These are phyloP conservation scores for Saxidomus purpurata DNA, from an alignment of 1,140 invertebrate species.

Conservation along the genomic window DNA sequence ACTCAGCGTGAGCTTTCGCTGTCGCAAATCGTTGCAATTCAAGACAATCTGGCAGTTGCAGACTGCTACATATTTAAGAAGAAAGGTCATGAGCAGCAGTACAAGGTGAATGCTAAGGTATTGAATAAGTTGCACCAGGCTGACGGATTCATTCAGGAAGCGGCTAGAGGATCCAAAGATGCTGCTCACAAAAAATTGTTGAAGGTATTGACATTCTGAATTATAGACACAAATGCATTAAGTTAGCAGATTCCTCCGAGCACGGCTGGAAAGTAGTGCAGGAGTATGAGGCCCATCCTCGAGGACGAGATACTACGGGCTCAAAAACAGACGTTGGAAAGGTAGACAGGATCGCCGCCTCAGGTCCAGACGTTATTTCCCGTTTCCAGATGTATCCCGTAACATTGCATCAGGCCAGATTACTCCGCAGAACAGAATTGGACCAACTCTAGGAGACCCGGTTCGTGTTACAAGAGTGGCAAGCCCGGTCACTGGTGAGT, in stretches of 20 bases:
- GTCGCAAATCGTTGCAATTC: neutral
- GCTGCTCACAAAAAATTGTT: neutral
- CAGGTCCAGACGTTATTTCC: neutral
- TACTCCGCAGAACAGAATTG: neutral
- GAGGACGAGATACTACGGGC: slow-evolving; percentile 1
- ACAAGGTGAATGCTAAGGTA: neutral
- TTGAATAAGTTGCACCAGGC: neutral
- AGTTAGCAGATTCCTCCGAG: neutral
- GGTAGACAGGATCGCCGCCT: too few relatives aligned
- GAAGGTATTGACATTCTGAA: neutral
- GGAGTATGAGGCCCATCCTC: slow-evolving; percentile 13
- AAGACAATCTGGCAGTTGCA: too few relatives aligned
- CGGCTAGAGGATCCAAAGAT: too few relatives aligned
- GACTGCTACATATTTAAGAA: slow-evolving; percentile 6
- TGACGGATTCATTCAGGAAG: neutral
- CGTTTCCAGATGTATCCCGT: neutral
- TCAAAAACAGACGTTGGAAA: neutral
- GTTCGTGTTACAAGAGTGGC: neutral
- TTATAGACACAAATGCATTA: neutral
- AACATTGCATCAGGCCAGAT: neutral
- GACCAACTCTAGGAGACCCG: neutral
- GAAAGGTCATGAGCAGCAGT: slow-evolving; percentile 19
- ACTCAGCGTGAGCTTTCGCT: neutral
- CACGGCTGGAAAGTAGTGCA: slow-evolving; percentile 28
- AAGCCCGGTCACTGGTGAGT: neutral